Evolutionary conservation across 2,888 invertebrate genomes (phyloP).

Genomic region (Drosophila atroscutellata): DNA sequence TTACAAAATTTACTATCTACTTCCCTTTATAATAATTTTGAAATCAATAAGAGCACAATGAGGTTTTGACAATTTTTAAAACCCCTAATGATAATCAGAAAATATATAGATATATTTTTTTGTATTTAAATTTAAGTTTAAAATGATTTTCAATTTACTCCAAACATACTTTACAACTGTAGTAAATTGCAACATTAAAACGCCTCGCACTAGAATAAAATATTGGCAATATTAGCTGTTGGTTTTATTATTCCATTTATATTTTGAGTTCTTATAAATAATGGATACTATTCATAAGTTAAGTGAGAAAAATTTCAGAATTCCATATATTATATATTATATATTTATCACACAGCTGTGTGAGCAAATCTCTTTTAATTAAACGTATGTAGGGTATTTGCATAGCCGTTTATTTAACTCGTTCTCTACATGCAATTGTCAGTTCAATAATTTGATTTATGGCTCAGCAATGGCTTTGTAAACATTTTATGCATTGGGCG

Average conservation of each 20-base stretch:
- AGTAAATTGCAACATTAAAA: not conserved
- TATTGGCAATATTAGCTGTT: not conserved
- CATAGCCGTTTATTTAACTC: not conserved
- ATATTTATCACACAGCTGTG: not conserved
- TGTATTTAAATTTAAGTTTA: not conserved
- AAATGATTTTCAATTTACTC: not conserved
- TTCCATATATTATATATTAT: not conserved
- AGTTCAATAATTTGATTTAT: slow-evolving; percentile 62
- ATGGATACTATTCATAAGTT: not conserved
- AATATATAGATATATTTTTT: not conserved
- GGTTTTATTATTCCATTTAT: not conserved
- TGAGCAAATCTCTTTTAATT: not conserved
- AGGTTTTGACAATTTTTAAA: not conserved
- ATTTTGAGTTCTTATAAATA: not conserved
- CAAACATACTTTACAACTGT: not conserved
- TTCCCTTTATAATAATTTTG: not conserved
- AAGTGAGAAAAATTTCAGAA: not conserved
- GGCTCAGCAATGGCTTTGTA: slow-evolving; percentile 45
- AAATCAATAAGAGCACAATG: not conserved
- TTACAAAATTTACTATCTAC: not conserved
- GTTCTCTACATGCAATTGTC: slow-evolving; percentile 35
- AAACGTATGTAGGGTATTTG: slow-evolving; percentile 16
- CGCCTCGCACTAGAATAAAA: not conserved
- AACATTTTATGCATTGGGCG: slow-evolving; percentile 68
- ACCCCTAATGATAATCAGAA: too few species aligned